These are phyloP conservation scores for Syngnathus scovelli DNA, from an alignment of 2,113 vertebrate species.

Conservation along the genomic window DNA sequence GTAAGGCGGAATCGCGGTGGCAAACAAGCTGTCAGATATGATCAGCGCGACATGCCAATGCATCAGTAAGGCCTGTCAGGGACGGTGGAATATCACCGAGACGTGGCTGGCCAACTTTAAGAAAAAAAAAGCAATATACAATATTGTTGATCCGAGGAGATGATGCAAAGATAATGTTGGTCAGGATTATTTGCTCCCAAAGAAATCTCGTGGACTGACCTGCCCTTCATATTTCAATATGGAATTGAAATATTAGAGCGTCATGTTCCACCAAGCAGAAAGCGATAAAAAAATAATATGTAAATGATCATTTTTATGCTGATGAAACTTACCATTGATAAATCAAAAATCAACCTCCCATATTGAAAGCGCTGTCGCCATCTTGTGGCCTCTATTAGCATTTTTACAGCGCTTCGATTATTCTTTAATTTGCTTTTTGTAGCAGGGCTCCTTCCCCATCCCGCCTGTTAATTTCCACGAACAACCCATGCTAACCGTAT, in stretches of 20 bases:
- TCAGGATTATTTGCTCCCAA: not conserved
- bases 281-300: not conserved
- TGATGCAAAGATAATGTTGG: not conserved
- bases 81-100: constrained; percentile 2
- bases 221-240: not conserved
- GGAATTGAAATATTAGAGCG: not conserved
- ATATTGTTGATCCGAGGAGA: not conserved
- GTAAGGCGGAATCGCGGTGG: constrained; percentile 32
- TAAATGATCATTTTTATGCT: not conserved
- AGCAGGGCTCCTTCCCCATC: too few species aligned
- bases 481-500: too few species aligned
- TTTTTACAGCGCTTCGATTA: too few species aligned
- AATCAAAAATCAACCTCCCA: too few species aligned
- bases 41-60: constrained; percentile 26
- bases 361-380: too few species aligned
- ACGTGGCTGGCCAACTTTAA: constrained; percentile 1
- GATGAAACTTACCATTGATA: too few species aligned
- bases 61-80: constrained; percentile 1
- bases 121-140: not conserved
- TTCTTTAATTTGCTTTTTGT: too few species aligned
- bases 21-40: constrained; percentile 42
- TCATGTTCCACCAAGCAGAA: not conserved
- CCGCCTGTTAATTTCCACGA: too few species aligned
- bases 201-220: not conserved
- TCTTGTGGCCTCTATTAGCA: too few species aligned